phyloP scores from a whole-genome alignment of 2,888 invertebrate genomes.

The Drosophila engyochracea region DNA sequence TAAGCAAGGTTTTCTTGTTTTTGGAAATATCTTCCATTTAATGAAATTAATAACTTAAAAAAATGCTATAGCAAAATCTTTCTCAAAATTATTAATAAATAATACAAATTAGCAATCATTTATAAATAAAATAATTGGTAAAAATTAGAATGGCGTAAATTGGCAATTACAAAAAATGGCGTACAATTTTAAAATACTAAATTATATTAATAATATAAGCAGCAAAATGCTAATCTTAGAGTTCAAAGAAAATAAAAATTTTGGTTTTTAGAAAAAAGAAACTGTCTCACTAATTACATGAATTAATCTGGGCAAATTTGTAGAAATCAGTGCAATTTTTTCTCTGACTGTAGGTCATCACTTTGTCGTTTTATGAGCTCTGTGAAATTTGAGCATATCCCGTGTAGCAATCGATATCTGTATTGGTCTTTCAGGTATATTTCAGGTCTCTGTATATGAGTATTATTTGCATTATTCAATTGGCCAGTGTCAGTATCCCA shows the following conservation, averaged over 20 bases:
- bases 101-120: too few relatives aligned
- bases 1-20: background rate
- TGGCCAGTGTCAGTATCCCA: constrained; percentile 40
- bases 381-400: constrained; percentile 45
- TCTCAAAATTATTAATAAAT: too few relatives aligned
- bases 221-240: background rate
- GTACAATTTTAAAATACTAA: too few relatives aligned
- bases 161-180: too few relatives aligned
- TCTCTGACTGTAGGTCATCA: constrained; percentile 18
- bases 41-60: too few relatives aligned
- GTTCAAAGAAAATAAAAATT: too few relatives aligned
- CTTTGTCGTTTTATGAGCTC: constrained; percentile 8
- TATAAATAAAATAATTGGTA: too few relatives aligned
- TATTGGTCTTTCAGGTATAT: constrained; percentile 41
- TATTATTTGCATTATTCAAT: constrained; percentile 59
- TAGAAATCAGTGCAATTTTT: background rate
- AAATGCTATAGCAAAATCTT: too few relatives aligned
- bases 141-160: too few relatives aligned
- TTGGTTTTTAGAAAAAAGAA: background rate
- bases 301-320: too few relatives aligned
- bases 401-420: constrained; percentile 67
- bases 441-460: constrained; percentile 15
- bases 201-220: too few relatives aligned
- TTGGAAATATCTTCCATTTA: background rate
- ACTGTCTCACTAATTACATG: background rate